These are phyloP conservation scores for Endotricha flammealis DNA, from an alignment of 2,888 invertebrate genomes.

Conservation along the genomic window DNA sequence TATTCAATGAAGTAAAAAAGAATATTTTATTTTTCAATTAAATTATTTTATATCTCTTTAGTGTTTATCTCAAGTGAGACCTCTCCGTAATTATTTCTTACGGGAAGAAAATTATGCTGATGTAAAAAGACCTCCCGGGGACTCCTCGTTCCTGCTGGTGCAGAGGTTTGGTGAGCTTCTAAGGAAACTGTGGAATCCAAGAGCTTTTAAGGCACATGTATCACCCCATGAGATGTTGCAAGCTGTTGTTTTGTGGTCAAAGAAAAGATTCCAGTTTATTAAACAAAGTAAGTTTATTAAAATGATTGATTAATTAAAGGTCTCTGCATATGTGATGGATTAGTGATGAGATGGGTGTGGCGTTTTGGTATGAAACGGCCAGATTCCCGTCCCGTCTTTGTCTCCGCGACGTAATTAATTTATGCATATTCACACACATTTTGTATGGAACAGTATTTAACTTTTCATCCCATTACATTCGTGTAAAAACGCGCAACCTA, in stretches of 20 bases:
- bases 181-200: conserved; percentile 98
- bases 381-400: too few relatives aligned
- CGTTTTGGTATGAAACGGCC: too few relatives aligned
- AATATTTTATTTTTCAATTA: not conserved
- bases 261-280: conserved; percentile 98
- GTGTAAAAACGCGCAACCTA: too few relatives aligned
- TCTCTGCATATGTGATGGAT: too few relatives aligned
- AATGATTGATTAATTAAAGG: too few relatives aligned
- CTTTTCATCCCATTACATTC: too few relatives aligned
- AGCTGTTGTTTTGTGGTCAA: conserved; percentile 97
- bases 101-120: conserved; percentile 94
- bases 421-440: too few relatives aligned
- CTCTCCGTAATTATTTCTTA: conserved; percentile 96
- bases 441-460: too few relatives aligned
- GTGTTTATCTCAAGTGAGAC: conserved; percentile 96
- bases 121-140: conserved; percentile 95
- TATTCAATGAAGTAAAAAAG: too few relatives aligned
- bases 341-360: too few relatives aligned
- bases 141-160: conserved; percentile 93
- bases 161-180: conserved; percentile 96
- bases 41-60: conserved; percentile 59
- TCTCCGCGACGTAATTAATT: too few relatives aligned
- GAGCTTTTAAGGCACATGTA: conserved; percentile 99
- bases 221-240: conserved; percentile 99
- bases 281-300: conserved; percentile 87